Conservation (phyloP, 2,113 vertebrate genomes). For the Polypterus bichir region DNA sequence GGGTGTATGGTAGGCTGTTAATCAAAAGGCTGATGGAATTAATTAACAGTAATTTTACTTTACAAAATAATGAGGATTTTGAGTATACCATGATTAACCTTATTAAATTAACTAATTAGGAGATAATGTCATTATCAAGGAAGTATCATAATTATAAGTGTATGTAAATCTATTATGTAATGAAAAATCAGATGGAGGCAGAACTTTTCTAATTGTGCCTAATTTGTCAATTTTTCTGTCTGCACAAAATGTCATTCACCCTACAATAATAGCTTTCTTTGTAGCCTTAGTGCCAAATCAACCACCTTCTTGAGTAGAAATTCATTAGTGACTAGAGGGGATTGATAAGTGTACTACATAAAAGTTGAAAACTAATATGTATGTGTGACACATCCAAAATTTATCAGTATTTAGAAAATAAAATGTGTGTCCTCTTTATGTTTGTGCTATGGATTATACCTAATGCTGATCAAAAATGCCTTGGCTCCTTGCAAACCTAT, state of each 20-base stretch:
- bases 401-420: background rate
- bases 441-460: too few relatives aligned
- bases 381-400: background rate
- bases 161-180: constrained; percentile 54
- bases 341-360: background rate
- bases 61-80: constrained; percentile 71
- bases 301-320: background rate
- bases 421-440: too few relatives aligned
- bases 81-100: constrained; percentile 76
- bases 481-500: too few relatives aligned
- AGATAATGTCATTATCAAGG: constrained; percentile 88
- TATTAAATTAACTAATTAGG: constrained; percentile 81
- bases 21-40: constrained; percentile 79
- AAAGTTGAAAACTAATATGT: background rate
- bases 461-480: too few relatives aligned
- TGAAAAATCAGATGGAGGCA: background rate
- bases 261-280: too few relatives aligned
- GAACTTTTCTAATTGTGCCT: background rate
- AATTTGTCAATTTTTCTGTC: background rate
- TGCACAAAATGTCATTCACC: background rate
- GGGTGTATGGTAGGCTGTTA: constrained; percentile 40
- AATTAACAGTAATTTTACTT: constrained; percentile 83
- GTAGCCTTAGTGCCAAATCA: too few relatives aligned
- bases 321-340: background rate
- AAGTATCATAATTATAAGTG: constrained; percentile 56